Percentiles rank a stretch among this genome's conserved stretches.
Evolutionary conservation across 2,113 vertebrate genomes (phyloP).

Genomic region (Callocephalon fimbriatum): DNA sequence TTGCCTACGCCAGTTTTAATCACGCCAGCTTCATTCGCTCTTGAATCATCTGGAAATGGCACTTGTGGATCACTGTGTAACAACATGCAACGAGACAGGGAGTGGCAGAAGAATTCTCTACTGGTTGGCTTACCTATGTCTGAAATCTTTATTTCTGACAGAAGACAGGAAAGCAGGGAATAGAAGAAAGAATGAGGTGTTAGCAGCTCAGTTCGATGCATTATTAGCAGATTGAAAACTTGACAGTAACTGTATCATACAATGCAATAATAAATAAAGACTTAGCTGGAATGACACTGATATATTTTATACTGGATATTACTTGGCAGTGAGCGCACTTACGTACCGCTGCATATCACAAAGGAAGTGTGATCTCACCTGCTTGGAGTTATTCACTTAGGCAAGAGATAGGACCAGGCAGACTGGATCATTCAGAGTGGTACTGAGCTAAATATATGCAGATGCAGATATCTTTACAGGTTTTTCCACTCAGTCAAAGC

Average conservation of each 20-base stretch:
- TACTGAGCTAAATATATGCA: not conserved
- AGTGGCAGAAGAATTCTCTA: constrained; percentile 71
- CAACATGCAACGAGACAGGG: constrained; percentile 76
- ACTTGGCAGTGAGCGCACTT: constrained; percentile 71
- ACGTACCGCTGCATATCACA: constrained; percentile 12
- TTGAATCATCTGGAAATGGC: constrained; percentile 56
- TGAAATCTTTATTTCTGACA: constrained; percentile 99
- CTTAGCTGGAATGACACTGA: constrained; percentile 74
- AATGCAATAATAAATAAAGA: constrained; percentile 78
- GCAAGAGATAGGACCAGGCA: not conserved
- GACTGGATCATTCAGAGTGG: not conserved
- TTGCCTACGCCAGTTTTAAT: constrained; percentile 53
- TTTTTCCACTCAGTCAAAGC: not conserved
- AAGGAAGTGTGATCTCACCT: constrained; percentile 32
- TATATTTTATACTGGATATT: constrained; percentile 70
- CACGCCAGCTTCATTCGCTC: constrained; percentile 50
- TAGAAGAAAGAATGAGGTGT: constrained; percentile 82
- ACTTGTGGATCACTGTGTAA: constrained; percentile 68
- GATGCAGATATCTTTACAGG: not conserved
- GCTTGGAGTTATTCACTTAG: not conserved
- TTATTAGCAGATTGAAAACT: constrained; percentile 81
- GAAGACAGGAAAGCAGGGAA: constrained; percentile 85
- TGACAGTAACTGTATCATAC: constrained; percentile 75
- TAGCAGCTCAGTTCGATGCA: constrained; percentile 78
- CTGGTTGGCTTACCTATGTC: constrained; percentile 96